Evolutionary conservation across 2,888 invertebrate species (phyloP).

Genomic region (Noctua janthe): DNA sequence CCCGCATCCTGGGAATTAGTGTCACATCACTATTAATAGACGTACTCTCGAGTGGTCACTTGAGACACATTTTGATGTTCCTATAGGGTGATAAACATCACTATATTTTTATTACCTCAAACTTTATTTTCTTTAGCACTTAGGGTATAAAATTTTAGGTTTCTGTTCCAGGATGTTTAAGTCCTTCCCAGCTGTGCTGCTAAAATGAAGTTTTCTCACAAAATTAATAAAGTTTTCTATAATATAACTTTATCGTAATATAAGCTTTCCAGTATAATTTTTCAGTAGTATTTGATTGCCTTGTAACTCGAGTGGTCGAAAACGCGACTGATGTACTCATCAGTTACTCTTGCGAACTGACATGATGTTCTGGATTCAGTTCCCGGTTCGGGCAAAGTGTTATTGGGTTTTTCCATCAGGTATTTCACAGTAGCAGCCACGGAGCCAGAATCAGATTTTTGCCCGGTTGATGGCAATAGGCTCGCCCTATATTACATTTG

Average conservation of each 20-base stretch:
- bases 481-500: too few species aligned
- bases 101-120: slow-evolving; percentile 40
- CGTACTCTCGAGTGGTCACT: slow-evolving; percentile 45
- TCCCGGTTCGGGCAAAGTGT: too few species aligned
- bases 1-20: neutral
- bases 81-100: slow-evolving; percentile 47
- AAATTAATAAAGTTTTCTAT: neutral
- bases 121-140: slow-evolving; percentile 43
- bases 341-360: too few species aligned
- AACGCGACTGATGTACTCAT: too few species aligned
- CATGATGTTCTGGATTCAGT: too few species aligned
- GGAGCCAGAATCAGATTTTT: too few species aligned
- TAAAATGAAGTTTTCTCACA: neutral
- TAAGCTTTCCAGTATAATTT: neutral
- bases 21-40: slow-evolving; percentile 41
- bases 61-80: slow-evolving; percentile 46
- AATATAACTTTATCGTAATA: neutral
- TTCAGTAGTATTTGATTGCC: too few species aligned
- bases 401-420: too few species aligned
- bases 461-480: too few species aligned
- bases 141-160: neutral
- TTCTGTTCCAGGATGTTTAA: slow-evolving; percentile 12
- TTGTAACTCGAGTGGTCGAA: too few species aligned
- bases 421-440: too few species aligned
- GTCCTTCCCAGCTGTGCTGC: neutral